phyloP scores from a whole-genome alignment of 1,140 invertebrate species.

The Megalonaias nervosa region DNA sequence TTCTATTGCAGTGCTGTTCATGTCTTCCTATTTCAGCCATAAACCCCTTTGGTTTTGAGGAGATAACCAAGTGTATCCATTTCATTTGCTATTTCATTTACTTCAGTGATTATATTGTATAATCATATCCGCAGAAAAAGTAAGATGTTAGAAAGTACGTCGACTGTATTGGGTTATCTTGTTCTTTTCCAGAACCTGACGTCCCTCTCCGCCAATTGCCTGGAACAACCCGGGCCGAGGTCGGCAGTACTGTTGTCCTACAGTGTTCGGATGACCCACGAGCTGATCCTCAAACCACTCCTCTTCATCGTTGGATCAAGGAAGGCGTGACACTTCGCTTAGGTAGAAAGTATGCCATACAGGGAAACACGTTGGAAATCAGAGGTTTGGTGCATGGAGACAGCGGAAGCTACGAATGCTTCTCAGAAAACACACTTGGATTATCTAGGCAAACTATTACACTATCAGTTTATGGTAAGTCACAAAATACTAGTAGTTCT shows the following conservation, averaged over 20 bases:
- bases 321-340: constrained; percentile 23
- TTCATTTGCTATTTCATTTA: too few relatives aligned
- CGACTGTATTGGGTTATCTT: too few relatives aligned
- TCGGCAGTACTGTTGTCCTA: constrained; percentile 4
- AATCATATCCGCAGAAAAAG: too few relatives aligned
- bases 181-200: too few relatives aligned
- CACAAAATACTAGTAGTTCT: too few relatives aligned
- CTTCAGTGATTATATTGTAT: too few relatives aligned
- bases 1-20: too few relatives aligned
- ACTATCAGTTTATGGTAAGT: constrained; percentile 24
- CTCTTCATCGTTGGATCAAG: constrained; percentile 28
- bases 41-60: too few relatives aligned
- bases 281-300: constrained; percentile 7
- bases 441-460: constrained; percentile 26
- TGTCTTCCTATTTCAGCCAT: too few relatives aligned
- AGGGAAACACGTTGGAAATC: constrained; percentile 86
- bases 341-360: constrained; percentile 71
- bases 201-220: too few relatives aligned
- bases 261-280: constrained; percentile 1
- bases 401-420: constrained; percentile 87
- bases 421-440: constrained; percentile 79
- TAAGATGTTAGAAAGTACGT: too few relatives aligned
- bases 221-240: background rate
- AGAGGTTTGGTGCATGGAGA: constrained; percentile 80
- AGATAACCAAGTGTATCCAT: too few relatives aligned